Evolutionary conservation across 2,888 invertebrate species (phyloP).

Genomic region (Buathra laborator): DNA sequence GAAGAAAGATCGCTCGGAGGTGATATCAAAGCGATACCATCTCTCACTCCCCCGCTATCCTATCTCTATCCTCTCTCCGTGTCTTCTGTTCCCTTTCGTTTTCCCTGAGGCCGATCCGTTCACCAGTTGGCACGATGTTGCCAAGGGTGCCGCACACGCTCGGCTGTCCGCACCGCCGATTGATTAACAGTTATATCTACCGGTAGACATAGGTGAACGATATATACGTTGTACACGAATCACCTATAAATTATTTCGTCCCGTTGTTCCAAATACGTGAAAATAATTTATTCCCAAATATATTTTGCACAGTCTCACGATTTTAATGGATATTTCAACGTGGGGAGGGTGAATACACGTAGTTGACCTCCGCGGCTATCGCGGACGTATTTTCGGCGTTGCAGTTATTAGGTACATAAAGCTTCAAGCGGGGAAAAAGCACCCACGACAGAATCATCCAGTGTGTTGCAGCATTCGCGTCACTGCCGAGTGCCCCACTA

Average conservation of each 20-base stretch:
- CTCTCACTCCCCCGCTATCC: constrained; percentile 3
- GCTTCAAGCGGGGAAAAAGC: neutral
- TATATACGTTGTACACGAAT: neutral
- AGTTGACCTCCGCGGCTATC: constrained; percentile 1
- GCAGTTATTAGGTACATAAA: constrained; percentile 10
- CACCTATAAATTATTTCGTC: constrained; percentile 5
- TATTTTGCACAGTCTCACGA: neutral
- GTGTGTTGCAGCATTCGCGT: neutral
- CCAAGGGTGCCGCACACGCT: constrained; percentile 37
- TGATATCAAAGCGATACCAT: constrained; percentile 65
- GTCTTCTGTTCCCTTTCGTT: neutral
- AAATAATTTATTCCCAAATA: constrained; percentile 20
- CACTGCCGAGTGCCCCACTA: neutral
- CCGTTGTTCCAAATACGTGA: constrained; percentile 4
- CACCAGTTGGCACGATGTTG: constrained; percentile 48
- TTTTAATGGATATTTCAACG: neutral
- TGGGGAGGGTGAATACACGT: neutral
- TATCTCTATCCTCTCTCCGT: neutral
- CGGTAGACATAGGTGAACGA: neutral
- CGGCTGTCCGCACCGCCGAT: constrained; percentile 48
- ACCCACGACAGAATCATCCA: neutral
- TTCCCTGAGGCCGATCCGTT: constrained; percentile 29
- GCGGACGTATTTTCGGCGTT: constrained; percentile 8
- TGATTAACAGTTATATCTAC: constrained; percentile 60
- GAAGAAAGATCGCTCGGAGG: constrained; percentile 65